Conservation (phyloP, 2,797 vertebrate species). For the Myioborus melanocephalus region DNA sequence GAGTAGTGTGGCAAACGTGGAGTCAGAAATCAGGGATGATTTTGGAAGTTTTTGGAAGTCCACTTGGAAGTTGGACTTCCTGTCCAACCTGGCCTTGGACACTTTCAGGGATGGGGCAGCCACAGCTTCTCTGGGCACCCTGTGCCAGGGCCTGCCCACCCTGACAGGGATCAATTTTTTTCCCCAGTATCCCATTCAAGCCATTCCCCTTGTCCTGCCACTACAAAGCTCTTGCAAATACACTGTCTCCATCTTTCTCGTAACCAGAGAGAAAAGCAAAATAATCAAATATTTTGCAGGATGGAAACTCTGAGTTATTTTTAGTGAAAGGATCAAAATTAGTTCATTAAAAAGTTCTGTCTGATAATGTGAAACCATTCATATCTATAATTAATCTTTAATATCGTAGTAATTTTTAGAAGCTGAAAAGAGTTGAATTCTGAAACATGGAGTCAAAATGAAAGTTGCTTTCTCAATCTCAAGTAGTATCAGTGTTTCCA, state of each 20-base stretch:
- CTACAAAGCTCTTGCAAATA: background rate
- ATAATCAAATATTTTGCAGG: background rate
- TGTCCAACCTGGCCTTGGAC: background rate
- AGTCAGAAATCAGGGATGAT: background rate
- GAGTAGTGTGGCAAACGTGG: too few species aligned
- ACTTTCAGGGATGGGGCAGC: background rate
- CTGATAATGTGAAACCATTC: constrained; percentile 51
- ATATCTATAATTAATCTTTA: constrained; percentile 53
- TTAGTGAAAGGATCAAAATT: constrained; percentile 22
- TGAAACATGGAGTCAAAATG: constrained; percentile 53
- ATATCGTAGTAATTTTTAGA: constrained; percentile 40
- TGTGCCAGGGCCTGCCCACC: background rate
- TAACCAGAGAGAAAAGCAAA: background rate
- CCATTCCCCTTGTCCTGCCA: background rate
- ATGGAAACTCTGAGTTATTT: constrained; percentile 44
- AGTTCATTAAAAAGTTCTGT: constrained; percentile 42
- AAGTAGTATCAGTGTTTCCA: background rate
- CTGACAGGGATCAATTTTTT: background rate
- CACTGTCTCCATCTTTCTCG: background rate
- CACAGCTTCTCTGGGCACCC: background rate
- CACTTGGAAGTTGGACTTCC: background rate
- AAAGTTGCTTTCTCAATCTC: constrained; percentile 40
- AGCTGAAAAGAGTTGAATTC: background rate
- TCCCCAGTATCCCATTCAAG: background rate
- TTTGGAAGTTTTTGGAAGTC: too few species aligned